Evolutionary conservation across 2,113 vertebrate genomes (phyloP).

Genomic region (Choloepus hoffmanni): DNA sequence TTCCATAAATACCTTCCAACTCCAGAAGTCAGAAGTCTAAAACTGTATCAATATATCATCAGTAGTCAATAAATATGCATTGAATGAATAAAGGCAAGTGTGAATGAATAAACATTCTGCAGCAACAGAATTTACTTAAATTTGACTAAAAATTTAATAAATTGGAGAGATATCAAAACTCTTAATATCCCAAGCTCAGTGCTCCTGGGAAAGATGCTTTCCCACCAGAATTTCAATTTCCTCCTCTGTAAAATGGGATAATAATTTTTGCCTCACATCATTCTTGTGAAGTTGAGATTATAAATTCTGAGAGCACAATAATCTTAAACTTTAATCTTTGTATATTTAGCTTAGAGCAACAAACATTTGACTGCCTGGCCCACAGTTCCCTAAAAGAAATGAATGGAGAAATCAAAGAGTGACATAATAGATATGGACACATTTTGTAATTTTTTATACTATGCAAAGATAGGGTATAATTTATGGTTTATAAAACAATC

Average conservation of each 20-base stretch:
- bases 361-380: background rate
- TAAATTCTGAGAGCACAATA: background rate
- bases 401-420: background rate
- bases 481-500: background rate
- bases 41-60: too few relatives aligned
- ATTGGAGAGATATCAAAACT: background rate
- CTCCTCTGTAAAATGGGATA: background rate
- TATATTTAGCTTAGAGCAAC: background rate
- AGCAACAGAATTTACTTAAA: background rate
- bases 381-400: background rate
- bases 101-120: background rate
- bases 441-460: background rate
- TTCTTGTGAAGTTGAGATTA: background rate
- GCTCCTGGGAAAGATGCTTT: background rate
- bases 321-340: background rate
- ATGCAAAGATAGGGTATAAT: background rate
- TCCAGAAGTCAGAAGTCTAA: too few relatives aligned
- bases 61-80: too few relatives aligned
- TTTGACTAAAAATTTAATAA: background rate
- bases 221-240: background rate
- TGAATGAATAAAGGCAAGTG: too few relatives aligned
- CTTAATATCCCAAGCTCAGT: background rate
- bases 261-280: background rate
- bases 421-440: background rate
- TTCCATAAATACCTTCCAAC: too few relatives aligned